Evolutionary conservation across 1,140 invertebrate species (phyloP), one percentile per base, ranked within the genome.

Genomic region (Pogonus chalceus): DNA sequence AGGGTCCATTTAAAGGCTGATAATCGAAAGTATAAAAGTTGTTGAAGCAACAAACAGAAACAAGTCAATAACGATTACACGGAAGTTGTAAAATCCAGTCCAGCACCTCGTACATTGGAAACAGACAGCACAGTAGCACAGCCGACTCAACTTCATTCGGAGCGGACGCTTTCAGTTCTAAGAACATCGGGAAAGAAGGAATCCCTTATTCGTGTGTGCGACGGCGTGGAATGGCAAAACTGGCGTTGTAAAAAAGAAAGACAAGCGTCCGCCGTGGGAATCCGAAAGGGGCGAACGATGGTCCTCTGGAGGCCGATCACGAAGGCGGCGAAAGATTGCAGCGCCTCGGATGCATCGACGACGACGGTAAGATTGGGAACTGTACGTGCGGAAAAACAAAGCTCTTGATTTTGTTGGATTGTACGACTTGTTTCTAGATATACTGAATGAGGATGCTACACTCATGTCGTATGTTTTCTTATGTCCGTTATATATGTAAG

Each of bases 381-480:
- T 58, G 53, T 58, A 62, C 62, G 62, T 62, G 62, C 58, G 62
- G 62, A 60, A 63, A 61, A 63, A 63, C 62, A 61, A 60, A 61
- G 58, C 50, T 53, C 56, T 55, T 58, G 62, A 63, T 63, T 63
- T 63, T 16, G 62, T 60, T 60, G 60, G 60, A 62, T 57, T 47
- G 60, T 53, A 48, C 26, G 14, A 14, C 26, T n/a, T n/a, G n/a
- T n/a, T n/a, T n/a, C n/a, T n/a, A n/a, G n/a, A n/a, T n/a, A n/a
- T n/a, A n/a, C n/a, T n/a, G n/a, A n/a, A n/a, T n/a, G n/a, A n/a
- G n/a, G n/a, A n/a, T n/a, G n/a, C n/a, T n/a, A n/a, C n/a, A n/a
- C n/a, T n/a, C n/a, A n/a, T n/a, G n/a, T n/a, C n/a, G n/a, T n/a
- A n/a, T n/a, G n/a, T n/a, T n/a, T n/a, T n/a, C n/a, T n/a, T n/a